Conservation (phyloP, 1,140 invertebrate genomes). For the Eurosta solidaginis region DNA sequence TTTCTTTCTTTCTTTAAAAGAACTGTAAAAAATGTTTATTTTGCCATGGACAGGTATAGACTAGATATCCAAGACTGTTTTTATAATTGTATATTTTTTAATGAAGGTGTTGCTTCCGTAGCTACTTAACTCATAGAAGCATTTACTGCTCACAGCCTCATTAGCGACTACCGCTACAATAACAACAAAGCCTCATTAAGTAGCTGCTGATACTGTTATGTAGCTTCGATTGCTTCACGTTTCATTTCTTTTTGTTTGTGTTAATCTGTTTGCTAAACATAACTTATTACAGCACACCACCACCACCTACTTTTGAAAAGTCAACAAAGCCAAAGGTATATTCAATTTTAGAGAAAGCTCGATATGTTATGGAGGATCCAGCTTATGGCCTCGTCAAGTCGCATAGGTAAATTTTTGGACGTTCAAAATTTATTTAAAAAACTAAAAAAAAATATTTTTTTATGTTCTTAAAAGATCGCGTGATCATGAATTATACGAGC, state of each 20-base stretch:
- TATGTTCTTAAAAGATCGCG: slow-evolving; percentile 41
- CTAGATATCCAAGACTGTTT: too few relatives aligned
- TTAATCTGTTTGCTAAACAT: neutral
- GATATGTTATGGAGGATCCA: slow-evolving; percentile 78
- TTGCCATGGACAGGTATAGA: too few relatives aligned
- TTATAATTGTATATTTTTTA: too few relatives aligned
- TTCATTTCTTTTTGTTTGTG: neutral
- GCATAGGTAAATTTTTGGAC: slow-evolving; percentile 43
- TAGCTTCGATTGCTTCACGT: neutral
- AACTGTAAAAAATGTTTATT: too few relatives aligned
- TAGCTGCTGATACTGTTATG: too few relatives aligned
- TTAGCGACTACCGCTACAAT: too few relatives aligned
- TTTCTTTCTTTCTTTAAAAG: too few relatives aligned
- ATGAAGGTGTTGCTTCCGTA: too few relatives aligned
- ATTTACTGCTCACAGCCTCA: too few relatives aligned
- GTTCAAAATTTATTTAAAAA: neutral
- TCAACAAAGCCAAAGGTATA: slow-evolving; percentile 73
- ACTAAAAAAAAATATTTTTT: neutral
- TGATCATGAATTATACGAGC: slow-evolving; percentile 55
- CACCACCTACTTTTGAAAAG: slow-evolving; percentile 57
- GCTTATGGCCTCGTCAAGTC: slow-evolving; percentile 62
- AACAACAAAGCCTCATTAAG: too few relatives aligned
- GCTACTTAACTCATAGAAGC: too few relatives aligned
- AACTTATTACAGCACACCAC: slow-evolving; percentile 44
- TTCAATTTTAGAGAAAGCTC: slow-evolving; percentile 79